Evolutionary conservation across 2,113 vertebrate genomes (phyloP).

Genomic region (Phalacrocorax aristotelis): DNA sequence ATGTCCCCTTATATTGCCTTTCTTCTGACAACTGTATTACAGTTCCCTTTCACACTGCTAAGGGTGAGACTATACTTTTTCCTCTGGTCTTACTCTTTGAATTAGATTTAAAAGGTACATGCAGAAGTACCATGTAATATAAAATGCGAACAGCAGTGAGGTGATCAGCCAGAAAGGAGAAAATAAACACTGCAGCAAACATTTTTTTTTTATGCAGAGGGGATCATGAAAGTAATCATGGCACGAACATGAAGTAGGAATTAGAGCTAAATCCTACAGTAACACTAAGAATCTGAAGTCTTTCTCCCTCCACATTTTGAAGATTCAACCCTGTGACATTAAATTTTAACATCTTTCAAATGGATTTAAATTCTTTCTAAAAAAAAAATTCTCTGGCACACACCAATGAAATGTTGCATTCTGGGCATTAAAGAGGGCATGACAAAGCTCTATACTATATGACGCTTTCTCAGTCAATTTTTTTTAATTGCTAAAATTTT

Average conservation of each 20-base stretch:
- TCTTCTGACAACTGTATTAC: neutral
- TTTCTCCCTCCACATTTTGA: neutral
- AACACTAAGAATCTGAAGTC: neutral
- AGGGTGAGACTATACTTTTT: neutral
- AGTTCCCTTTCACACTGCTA: neutral
- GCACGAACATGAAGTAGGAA: neutral
- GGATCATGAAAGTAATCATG: neutral
- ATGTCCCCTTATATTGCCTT: neutral
- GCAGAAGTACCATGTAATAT: neutral
- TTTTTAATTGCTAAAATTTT: neutral
- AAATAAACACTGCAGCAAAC: neutral
- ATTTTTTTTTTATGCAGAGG: neutral
- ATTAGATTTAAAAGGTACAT: neutral
- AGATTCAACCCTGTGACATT: neutral
- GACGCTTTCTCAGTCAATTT: neutral
- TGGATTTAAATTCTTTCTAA: neutral
- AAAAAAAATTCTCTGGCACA: too few relatives aligned
- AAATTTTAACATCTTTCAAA: neutral
- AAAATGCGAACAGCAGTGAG: neutral
- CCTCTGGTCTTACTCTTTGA: neutral
- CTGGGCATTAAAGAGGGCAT: neutral
- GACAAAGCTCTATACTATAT: neutral
- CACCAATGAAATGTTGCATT: neutral
- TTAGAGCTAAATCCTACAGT: neutral
- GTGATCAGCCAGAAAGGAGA: neutral